Conservation (phyloP, 1,140 invertebrate genomes). For the Achroia grisella region DNA sequence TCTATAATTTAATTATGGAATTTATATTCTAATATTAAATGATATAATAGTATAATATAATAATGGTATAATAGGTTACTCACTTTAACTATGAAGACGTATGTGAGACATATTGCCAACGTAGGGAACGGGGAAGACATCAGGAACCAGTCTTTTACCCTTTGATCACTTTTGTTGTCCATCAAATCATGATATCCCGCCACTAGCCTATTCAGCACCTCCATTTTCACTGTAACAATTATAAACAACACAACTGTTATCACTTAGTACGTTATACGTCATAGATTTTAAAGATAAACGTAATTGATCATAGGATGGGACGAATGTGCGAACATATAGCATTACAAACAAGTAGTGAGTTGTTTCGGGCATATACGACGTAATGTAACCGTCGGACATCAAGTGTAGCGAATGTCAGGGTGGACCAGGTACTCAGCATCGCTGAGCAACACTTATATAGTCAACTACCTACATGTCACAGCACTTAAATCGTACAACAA, state of each 20-base stretch:
- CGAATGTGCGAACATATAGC: too few species aligned
- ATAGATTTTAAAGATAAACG: too few species aligned
- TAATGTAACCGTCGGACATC: conserved; percentile 24
- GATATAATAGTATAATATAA: not conserved
- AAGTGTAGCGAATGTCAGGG: conserved; percentile 47
- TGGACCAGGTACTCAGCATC: conserved; percentile 11
- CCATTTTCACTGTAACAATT: conserved; percentile 63
- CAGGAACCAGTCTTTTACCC: conserved; percentile 87
- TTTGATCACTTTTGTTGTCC: conserved; percentile 84
- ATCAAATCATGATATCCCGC: conserved; percentile 77
- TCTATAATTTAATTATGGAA: conserved; percentile 9
- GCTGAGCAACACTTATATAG: too few species aligned
- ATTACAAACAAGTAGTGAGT: too few species aligned
- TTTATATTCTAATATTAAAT: not conserved
- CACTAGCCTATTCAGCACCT: conserved; percentile 48
- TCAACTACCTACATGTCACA: too few species aligned
- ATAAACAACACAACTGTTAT: conserved; percentile 10
- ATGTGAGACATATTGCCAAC: conserved; percentile 82
- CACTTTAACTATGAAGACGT: conserved; percentile 86
- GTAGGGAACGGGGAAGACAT: conserved; percentile 91
- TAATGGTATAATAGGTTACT: conserved; percentile 38
- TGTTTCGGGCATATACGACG: too few species aligned
- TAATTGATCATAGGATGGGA: too few species aligned
- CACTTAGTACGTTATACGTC: too few species aligned
- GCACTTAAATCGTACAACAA: too few species aligned